Conservation (phyloP, 37 sponge, comb jelly and placozoan genomes). For the Tethya wilhelma region DNA sequence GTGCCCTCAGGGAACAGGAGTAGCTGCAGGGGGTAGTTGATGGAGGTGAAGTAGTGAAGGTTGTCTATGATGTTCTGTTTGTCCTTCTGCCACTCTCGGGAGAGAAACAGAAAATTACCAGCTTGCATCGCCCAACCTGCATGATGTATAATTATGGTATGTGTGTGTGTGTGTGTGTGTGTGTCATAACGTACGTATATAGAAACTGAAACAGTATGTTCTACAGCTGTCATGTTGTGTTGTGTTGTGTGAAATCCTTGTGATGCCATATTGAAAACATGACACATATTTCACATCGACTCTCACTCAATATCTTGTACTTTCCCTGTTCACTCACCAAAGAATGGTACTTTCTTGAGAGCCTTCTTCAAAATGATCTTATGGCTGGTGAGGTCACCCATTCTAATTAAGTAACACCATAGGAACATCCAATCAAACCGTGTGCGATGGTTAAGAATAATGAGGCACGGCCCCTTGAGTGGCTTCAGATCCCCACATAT, state of each 20-base stretch:
- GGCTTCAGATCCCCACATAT: conserved; percentile 72
- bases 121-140: conserved; percentile 91
- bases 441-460: conserved; percentile 93
- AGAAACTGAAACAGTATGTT: no score
- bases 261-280: no score
- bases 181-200: no score
- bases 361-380: conserved; percentile 81
- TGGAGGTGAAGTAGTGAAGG: conserved; percentile 53
- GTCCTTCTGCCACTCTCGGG: conserved; percentile 84
- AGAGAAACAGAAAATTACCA: conserved; percentile 71
- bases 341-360: conserved; percentile 69
- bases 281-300: no score
- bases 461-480: conserved; percentile 69
- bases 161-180: no score
- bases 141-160: no score
- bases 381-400: conserved; percentile 38
- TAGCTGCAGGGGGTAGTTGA: conserved; percentile 75
- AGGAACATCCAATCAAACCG: conserved; percentile 93
- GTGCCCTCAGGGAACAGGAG: conserved; percentile 96
- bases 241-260: no score
- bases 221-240: no score
- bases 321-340: no score
- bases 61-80: conserved; percentile 48
- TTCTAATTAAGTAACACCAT: conserved; percentile 73
- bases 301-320: no score